These are phyloP conservation scores for Lasioglossum leucozonium DNA, from an alignment of 2,888 invertebrate genomes.

Conservation along the genomic window DNA sequence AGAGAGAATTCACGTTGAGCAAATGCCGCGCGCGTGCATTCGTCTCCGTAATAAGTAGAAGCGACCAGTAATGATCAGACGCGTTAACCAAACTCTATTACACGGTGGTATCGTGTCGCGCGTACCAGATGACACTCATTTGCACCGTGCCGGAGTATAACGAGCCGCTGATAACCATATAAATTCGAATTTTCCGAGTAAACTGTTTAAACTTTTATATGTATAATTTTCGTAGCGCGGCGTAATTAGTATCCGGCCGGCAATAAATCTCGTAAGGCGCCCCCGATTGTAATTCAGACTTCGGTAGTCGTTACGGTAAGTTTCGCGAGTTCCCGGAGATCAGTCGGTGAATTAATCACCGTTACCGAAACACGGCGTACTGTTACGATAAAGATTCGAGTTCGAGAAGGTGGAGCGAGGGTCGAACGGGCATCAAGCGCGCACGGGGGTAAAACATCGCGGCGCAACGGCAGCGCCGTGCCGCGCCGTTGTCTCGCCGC, in stretches of 20 bases:
- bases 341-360: conserved; percentile 1
- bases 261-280: not conserved
- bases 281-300: conserved; percentile 15
- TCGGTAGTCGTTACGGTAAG: conserved; percentile 39
- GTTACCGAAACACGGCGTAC: conserved; percentile 27
- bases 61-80: not conserved
- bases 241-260: conserved; percentile 5
- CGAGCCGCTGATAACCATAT: not conserved
- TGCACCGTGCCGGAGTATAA: not conserved
- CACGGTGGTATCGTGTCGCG: not conserved
- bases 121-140: not conserved
- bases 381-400: conserved; percentile 46
- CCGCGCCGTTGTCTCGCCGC: conserved; percentile 23
- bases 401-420: conserved; percentile 34
- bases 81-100: not conserved
- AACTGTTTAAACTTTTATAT: not conserved
- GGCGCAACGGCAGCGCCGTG: conserved; percentile 11
- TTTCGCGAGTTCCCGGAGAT: conserved; percentile 1
- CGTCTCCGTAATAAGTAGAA: not conserved
- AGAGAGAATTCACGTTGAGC: not conserved
- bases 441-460: conserved; percentile 59
- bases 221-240: not conserved
- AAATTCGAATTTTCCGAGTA: not conserved
- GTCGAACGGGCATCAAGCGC: conserved; percentile 48
- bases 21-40: not conserved